Evolutionary conservation across 53 echinoderm and acorn worm species (phyloP), one percentile per base, ranked within the genome.

Genomic region (Apostichopus leukothele): DNA sequence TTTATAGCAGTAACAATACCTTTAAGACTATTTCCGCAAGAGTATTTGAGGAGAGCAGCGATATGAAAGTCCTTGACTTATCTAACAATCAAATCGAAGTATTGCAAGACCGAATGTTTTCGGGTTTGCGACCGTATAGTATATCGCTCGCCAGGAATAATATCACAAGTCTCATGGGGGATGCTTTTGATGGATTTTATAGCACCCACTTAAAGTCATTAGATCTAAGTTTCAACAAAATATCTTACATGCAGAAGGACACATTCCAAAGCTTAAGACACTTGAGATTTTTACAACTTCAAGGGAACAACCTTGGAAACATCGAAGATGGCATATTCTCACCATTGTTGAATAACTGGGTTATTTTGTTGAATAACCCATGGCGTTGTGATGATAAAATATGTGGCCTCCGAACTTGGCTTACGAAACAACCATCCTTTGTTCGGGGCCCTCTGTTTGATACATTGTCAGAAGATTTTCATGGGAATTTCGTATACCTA

Each of bases 301-400:
- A 83, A 25, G 20, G 60, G 59, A 83, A 83, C 23, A 12, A 21
- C 7, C 83, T 83, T 59, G 4, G 60, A 25, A 25, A 83, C 60
- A 6, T 83, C n/a, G 25, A 61, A 1, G 13, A 25, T 3, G 83
- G 63, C 2, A 19, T 61, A 60, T 83, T 83, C 25, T 59, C 60
- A 2, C 83, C 83, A 20, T 55, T 83, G 55, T 83, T 83, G 63
- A 83, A 61, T 55, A 83, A 83, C 27, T 83, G 66, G 66, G 27
- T 83, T 20, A 21, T 4, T 83, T n/a, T 83, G 59, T 22, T 18
- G 21, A 21, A 25, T 20, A 83, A 83, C 27, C 59, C 57, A 20
- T 83, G 83, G 83, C 60, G 55, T 18, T 83, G 83, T 14, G 39
- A 83, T 27, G 9, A 83, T 19, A 54, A 60, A 6, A 83, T 83